phyloP scores from a whole-genome alignment of 2,797 vertebrate genomes.

The Neopelma chrysocephalum region DNA sequence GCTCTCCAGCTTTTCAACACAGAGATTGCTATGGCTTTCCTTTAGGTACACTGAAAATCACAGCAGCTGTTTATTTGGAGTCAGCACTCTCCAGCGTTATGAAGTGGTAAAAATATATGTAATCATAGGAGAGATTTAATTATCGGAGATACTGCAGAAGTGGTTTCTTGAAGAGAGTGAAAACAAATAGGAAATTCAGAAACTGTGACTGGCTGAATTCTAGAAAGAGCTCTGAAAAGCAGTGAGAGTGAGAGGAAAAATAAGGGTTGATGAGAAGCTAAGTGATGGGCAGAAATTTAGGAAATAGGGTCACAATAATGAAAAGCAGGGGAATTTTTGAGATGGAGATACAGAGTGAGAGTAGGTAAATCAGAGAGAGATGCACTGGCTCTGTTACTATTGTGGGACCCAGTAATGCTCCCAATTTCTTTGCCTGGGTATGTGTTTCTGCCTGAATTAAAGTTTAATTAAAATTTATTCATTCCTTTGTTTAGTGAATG shows the following conservation, averaged over 20 bases:
- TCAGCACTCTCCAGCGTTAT: background rate
- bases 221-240: background rate
- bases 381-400: background rate
- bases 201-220: background rate
- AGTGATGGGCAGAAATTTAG: background rate
- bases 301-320: background rate
- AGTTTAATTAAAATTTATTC: background rate
- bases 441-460: background rate
- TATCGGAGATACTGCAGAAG: background rate
- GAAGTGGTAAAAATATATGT: background rate
- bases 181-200: background rate
- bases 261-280: background rate
- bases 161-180: background rate
- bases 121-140: background rate
- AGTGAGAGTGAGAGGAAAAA: background rate
- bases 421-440: background rate
- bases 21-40: slow-evolving; percentile 10
- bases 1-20: slow-evolving; percentile 25
- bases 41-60: slow-evolving; percentile 28
- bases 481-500: background rate
- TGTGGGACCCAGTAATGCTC: background rate
- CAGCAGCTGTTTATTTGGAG: slow-evolving; percentile 30
- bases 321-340: background rate
- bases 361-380: background rate
- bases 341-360: background rate